These are phyloP conservation scores for Pristiophorus japonicus DNA, from an alignment of 2,113 vertebrate genomes.

Conservation along the genomic window DNA sequence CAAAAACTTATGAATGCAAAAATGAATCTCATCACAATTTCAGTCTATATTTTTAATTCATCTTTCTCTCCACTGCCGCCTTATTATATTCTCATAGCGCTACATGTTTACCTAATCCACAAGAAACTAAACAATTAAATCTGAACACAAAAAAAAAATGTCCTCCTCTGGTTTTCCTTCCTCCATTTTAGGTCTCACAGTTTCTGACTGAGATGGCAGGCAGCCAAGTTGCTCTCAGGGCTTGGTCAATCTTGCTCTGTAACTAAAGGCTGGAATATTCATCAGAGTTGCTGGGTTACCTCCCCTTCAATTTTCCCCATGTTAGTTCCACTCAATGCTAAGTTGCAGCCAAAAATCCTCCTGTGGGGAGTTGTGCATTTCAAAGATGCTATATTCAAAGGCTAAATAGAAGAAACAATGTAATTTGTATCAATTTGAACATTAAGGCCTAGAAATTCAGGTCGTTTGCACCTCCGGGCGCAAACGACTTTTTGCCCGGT, in stretches of 20 bases:
- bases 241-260: neutral
- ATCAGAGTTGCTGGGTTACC: neutral
- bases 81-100: neutral
- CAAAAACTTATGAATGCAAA: neutral
- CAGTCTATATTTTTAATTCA: neutral
- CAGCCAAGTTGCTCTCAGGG: neutral
- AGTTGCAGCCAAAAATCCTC: neutral
- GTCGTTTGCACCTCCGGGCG: too few relatives aligned
- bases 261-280: neutral
- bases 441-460: too few relatives aligned
- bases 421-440: neutral
- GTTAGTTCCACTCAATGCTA: neutral
- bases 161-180: neutral
- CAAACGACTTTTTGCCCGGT: too few relatives aligned
- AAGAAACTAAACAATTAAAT: neutral
- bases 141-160: neutral
- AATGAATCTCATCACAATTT: neutral
- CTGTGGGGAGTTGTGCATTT: neutral
- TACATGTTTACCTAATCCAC: neutral
- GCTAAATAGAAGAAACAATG: neutral
- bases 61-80: neutral
- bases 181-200: neutral
- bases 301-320: neutral
- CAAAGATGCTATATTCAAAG: neutral
- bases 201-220: conserved; percentile 7